Evolutionary conservation across 1,140 invertebrate species (phyloP), one percentile per base, ranked within the genome.

Genomic region (Agrilus planipennis): DNA sequence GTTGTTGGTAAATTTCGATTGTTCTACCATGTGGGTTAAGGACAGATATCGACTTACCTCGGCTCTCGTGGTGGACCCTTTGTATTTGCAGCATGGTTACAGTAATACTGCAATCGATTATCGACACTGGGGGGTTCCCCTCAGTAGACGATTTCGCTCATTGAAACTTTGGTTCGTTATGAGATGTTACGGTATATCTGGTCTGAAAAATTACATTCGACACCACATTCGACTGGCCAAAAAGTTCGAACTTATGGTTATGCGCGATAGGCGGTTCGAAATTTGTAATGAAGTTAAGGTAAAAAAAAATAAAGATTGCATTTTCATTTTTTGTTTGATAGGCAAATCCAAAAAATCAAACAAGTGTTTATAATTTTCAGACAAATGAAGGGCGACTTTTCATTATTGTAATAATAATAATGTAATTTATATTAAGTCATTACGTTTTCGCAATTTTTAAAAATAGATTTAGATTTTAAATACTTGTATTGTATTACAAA

Each of bases 101-200:
- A 91, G 88, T 37, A 87, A 93, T 61, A 85, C 89, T 39, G 83
- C 91, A 18, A 95, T 99, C 48, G 95, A 99, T 68, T 97, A 97
- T 60, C 77, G 92, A 55, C 93, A 99, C 64, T 99, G 94, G 94
- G 92, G 93, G 32, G 91, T 99, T 55, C 89, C 94, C 11, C 66
- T 99, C 18, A 94, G 89, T 56, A 73, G 94, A 31, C 70, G 94
- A 46, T 98, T 87, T 61, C 69, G 93, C 31, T 86, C 93, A 1
- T 65, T 99, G 23, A 99, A 99, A 61, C 64, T 99, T 5, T 99
- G 94, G 95, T 98, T 98, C 62, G 94, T 98, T 17, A 73, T 99
- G 43, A 71, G 95, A 44, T 84, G 75, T 41, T 96, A 92, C 58
- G 95, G 95, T 4, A 84, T 98, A 43, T 84, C 85, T 23, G 92